phyloP scores from a whole-genome alignment of 2,888 invertebrate genomes.

The Chloroclysta siterata region DNA sequence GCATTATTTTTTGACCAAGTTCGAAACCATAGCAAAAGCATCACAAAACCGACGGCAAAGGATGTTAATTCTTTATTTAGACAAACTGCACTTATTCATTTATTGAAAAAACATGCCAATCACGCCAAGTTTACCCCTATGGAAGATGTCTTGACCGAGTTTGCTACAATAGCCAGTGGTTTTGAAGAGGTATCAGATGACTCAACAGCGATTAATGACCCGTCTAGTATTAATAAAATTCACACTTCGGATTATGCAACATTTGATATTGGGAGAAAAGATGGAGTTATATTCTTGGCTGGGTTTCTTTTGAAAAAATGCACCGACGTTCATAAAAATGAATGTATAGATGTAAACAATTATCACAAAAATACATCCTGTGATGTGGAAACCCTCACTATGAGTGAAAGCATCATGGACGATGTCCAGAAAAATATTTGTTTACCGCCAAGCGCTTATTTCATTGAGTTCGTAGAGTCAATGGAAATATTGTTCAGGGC shows the following conservation, averaged over 20 bases:
- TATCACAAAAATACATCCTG: constrained; percentile 7
- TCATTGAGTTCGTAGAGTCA: constrained; percentile 36
- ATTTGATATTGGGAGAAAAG: constrained; percentile 23
- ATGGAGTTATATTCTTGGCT: constrained; percentile 29
- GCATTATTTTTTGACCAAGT: constrained; percentile 26
- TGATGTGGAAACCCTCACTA: constrained; percentile 20
- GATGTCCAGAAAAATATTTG: constrained; percentile 29
- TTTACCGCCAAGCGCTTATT: constrained; percentile 25
- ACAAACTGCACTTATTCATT: constrained; percentile 25
- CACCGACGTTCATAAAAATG: constrained; percentile 15
- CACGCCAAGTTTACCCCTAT: constrained; percentile 7
- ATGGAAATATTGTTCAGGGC: constrained; percentile 37
- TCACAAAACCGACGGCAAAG: constrained; percentile 28
- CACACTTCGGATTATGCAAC: constrained; percentile 23
- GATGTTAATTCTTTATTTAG: constrained; percentile 27
- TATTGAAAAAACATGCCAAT: constrained; percentile 21
- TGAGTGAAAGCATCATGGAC: constrained; percentile 32
- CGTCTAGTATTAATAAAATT: neutral
- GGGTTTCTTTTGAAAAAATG: constrained; percentile 37
- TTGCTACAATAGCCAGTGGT: neutral
- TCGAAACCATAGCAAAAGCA: constrained; percentile 20
- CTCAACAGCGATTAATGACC: neutral
- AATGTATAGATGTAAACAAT: constrained; percentile 18
- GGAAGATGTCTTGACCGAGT: constrained; percentile 18
- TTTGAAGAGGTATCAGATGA: constrained; percentile 9